Evolutionary conservation across 2,113 vertebrate species (phyloP).

Genomic region (Antechinus flavipes): DNA sequence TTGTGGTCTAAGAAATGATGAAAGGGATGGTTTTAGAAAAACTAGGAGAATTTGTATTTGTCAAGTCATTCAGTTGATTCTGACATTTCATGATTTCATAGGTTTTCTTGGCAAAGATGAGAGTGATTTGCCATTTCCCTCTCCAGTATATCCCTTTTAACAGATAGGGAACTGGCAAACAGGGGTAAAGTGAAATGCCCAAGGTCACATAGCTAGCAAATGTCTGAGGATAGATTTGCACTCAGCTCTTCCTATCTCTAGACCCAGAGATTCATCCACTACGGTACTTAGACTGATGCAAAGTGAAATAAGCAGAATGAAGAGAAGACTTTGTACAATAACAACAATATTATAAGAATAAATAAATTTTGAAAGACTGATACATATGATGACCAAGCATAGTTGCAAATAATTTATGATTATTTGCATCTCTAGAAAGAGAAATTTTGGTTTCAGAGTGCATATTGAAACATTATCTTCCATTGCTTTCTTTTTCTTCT

Average conservation of each 20-base stretch:
- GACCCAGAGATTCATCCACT: neutral
- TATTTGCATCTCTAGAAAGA: neutral
- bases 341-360: neutral
- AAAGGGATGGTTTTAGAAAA: too few relatives aligned
- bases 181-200: neutral
- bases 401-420: neutral
- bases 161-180: too few relatives aligned
- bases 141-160: too few relatives aligned
- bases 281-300: neutral
- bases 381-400: neutral
- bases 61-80: too few relatives aligned
- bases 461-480: neutral
- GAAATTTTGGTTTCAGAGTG: neutral
- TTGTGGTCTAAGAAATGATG: too few relatives aligned
- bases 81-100: too few relatives aligned
- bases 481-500: neutral
- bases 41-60: too few relatives aligned
- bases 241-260: neutral
- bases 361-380: neutral
- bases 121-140: too few relatives aligned
- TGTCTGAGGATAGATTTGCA: neutral
- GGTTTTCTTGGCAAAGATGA: too few relatives aligned
- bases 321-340: neutral
- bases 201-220: neutral
- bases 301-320: neutral